A percentile compares a stretch with the other conserved stretches of the same genome.
Evolutionary conservation across 2,113 vertebrate species (phyloP).

Genomic region (Rhinoderma darwinii): DNA sequence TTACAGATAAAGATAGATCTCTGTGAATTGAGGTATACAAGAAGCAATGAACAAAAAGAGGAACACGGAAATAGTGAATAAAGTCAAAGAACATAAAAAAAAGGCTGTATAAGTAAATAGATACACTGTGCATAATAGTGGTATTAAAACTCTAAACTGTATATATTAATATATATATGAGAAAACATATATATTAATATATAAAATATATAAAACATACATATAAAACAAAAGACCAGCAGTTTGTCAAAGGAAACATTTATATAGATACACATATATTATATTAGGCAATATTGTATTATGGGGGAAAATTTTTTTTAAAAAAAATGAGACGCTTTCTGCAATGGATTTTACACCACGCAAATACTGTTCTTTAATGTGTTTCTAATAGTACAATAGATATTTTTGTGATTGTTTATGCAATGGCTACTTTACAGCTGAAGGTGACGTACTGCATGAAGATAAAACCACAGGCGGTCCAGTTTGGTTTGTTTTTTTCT

Average conservation of each 20-base stretch:
- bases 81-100: constrained; percentile 28
- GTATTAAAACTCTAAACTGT: constrained; percentile 48
- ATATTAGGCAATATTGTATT: constrained; percentile 64
- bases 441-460: constrained; percentile 67
- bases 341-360: constrained; percentile 71
- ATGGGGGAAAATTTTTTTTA: constrained; percentile 26
- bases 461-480: constrained; percentile 65
- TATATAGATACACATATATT: constrained; percentile 71
- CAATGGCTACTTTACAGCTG: constrained; percentile 76
- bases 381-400: constrained; percentile 71
- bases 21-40: constrained; percentile 46
- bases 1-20: constrained; percentile 44
- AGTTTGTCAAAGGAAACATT: constrained; percentile 64
- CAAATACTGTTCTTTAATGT: constrained; percentile 75
- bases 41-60: constrained; percentile 24
- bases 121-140: constrained; percentile 53
- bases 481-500: constrained; percentile 65
- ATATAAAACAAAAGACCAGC: constrained; percentile 57
- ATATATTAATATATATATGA: constrained; percentile 48
- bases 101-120: constrained; percentile 22
- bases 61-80: background rate
- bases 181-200: constrained; percentile 50
- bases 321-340: constrained; percentile 68
- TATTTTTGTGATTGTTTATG: constrained; percentile 74
- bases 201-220: constrained; percentile 42